phyloP scores from a whole-genome alignment of 1,140 invertebrate species.

The Drosophila nikananu region DNA sequence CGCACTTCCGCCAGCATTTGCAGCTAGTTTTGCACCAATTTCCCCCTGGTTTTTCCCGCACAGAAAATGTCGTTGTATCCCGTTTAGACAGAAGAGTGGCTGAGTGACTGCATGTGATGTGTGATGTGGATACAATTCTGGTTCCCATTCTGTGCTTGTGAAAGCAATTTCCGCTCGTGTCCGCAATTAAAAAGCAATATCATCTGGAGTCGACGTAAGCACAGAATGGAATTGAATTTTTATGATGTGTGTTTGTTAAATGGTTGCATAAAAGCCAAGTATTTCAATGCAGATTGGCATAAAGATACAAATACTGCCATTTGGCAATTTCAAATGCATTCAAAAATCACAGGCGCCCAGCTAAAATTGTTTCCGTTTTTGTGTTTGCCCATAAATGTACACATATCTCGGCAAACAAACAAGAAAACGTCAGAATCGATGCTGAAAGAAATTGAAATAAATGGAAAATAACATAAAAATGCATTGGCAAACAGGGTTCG shows the following conservation, averaged over 20 bases:
- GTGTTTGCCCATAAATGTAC: constrained; percentile 41
- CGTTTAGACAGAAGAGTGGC: constrained; percentile 22
- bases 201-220: constrained; percentile 72
- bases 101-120: background rate
- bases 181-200: constrained; percentile 84
- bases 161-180: constrained; percentile 82
- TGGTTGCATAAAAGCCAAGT: constrained; percentile 80
- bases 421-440: constrained; percentile 5
- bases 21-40: constrained; percentile 32
- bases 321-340: constrained; percentile 27
- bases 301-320: constrained; percentile 15
- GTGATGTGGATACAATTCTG: constrained; percentile 12
- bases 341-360: constrained; percentile 67
- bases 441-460: constrained; percentile 45
- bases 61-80: constrained; percentile 46
- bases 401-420: constrained; percentile 13
- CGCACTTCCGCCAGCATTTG: constrained; percentile 76
- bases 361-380: constrained; percentile 26
- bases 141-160: constrained; percentile 34
- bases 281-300: constrained; percentile 17
- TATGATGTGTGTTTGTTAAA: constrained; percentile 83
- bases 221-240: constrained; percentile 79
- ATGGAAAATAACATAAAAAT: constrained; percentile 60
- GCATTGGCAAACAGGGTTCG: constrained; percentile 30
- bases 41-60: background rate